Evolutionary conservation across 2,113 vertebrate genomes (phyloP).

Genomic region (human): DNA sequence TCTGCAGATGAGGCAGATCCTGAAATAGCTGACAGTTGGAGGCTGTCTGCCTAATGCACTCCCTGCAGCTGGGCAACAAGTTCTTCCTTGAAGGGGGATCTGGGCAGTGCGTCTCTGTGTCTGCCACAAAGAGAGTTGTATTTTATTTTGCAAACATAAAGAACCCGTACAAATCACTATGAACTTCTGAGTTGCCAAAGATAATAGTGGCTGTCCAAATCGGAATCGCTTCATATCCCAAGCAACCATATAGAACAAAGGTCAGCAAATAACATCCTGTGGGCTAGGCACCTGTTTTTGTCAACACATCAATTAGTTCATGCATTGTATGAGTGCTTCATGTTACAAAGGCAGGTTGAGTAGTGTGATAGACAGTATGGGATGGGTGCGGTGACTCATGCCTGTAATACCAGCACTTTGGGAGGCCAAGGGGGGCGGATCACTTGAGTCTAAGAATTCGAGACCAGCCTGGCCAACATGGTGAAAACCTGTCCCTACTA

Average conservation of each 20-base stretch:
- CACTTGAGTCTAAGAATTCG: no score
- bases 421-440: no score
- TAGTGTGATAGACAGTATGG: background rate
- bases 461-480: no score
- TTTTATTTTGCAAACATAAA: constrained; percentile 32
- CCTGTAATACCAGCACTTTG: no score
- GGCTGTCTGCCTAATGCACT: background rate
- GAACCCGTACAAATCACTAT: background rate
- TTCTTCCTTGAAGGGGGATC: background rate
- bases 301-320: background rate
- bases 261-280: background rate
- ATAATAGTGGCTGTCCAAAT: background rate
- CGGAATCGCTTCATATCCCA: background rate
- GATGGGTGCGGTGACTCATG: no score
- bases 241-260: background rate
- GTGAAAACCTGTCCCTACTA: no score
- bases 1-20: background rate
- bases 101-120: background rate
- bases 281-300: background rate
- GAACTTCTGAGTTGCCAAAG: background rate
- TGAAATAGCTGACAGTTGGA: background rate
- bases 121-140: background rate
- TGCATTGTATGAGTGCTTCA: background rate
- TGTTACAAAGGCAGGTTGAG: background rate
- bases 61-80: background rate